Percentiles rank a stretch among this genome's conserved stretches.
Conservation (phyloP, 2,113 vertebrate genomes). For the Takifugu bimaculatus region DNA sequence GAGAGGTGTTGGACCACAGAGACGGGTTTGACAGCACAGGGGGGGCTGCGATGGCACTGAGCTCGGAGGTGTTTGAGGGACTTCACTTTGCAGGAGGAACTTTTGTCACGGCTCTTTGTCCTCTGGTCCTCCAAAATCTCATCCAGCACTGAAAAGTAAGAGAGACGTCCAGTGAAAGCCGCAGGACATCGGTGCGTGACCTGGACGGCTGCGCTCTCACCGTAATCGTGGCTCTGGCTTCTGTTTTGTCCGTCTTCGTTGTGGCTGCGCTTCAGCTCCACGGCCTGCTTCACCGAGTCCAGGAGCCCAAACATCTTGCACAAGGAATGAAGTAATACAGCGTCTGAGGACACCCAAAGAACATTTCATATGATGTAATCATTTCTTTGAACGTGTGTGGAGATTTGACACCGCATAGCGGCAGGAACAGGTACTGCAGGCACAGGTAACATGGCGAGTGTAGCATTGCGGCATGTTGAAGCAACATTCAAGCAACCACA, state of each 20-base stretch:
- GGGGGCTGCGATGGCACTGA: slow-evolving; percentile 21
- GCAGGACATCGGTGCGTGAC: neutral
- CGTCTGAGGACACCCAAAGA: slow-evolving; percentile 53
- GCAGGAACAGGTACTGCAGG: too few species aligned
- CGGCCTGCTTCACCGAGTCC: slow-evolving; percentile 62
- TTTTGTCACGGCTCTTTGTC: slow-evolving; percentile 33
- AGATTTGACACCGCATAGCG: neutral
- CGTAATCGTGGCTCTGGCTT: slow-evolving; percentile 27
- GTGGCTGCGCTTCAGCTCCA: slow-evolving; percentile 45
- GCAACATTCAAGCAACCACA: too few species aligned
- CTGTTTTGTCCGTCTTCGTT: slow-evolving; percentile 29
- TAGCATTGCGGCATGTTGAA: too few species aligned
- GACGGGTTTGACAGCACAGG: slow-evolving; percentile 23
- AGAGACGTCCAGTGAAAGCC: neutral
- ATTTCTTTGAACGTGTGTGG: neutral
- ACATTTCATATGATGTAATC: neutral
- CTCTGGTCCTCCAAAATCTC: slow-evolving; percentile 29
- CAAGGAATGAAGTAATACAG: slow-evolving; percentile 58
- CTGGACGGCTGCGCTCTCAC: slow-evolving; percentile 26
- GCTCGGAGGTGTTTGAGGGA: slow-evolving; percentile 32
- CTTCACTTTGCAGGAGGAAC: slow-evolving; percentile 8
- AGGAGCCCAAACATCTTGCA: slow-evolving; percentile 70
- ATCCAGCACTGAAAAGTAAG: slow-evolving; percentile 31
- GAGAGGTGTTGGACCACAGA: slow-evolving; percentile 18
- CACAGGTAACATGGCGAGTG: too few species aligned